Percentiles rank a stretch among this genome's conserved stretches.
These are phyloP conservation scores for Pyrgus malvae DNA, from an alignment of 2,888 invertebrate genomes.

Conservation along the genomic window DNA sequence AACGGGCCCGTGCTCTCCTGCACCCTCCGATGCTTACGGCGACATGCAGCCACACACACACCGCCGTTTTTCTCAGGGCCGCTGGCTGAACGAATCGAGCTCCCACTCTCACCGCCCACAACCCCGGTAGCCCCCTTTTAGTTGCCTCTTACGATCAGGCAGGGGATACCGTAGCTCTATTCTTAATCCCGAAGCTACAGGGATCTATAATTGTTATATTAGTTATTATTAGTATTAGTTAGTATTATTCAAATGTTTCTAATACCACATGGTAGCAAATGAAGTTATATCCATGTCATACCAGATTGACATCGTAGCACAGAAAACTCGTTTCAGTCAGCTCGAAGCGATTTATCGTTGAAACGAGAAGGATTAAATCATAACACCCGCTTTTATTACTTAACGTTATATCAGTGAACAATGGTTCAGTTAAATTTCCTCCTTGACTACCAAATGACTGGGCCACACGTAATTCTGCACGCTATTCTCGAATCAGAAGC, in stretches of 20 bases:
- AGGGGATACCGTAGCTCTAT: too few relatives aligned
- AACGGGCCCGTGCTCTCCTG: too few relatives aligned
- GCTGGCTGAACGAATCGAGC: too few relatives aligned
- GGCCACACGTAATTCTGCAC: constrained; percentile 55
- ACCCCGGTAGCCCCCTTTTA: too few relatives aligned
- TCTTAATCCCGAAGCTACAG: too few relatives aligned
- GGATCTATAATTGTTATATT: too few relatives aligned
- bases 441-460: constrained; percentile 65
- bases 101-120: too few relatives aligned
- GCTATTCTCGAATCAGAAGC: constrained; percentile 56
- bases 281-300: constrained; percentile 24
- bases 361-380: constrained; percentile 24
- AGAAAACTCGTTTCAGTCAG: constrained; percentile 12
- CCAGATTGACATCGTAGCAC: constrained; percentile 15
- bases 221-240: too few relatives aligned
- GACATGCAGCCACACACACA: too few relatives aligned
- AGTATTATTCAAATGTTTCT: not conserved
- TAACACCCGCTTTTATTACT: constrained; percentile 24
- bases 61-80: too few relatives aligned
- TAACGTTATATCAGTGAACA: constrained; percentile 22
- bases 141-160: too few relatives aligned
- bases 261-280: constrained; percentile 1
- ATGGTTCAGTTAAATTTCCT: constrained; percentile 44
- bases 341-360: constrained; percentile 21
- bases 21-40: too few relatives aligned